Conservation (phyloP, 1,140 invertebrate genomes). For the Bombus sylvicola region DNA sequence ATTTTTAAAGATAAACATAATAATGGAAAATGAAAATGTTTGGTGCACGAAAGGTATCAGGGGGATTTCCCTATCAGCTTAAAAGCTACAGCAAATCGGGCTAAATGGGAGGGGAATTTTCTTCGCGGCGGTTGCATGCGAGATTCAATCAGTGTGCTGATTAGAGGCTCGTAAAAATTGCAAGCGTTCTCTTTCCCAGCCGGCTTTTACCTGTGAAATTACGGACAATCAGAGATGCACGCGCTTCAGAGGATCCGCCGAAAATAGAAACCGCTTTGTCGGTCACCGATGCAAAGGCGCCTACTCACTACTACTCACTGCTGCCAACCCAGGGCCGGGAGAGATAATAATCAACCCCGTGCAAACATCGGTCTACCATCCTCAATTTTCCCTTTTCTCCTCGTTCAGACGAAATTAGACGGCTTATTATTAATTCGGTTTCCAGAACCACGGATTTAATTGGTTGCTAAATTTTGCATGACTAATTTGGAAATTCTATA, state of each 20-base stretch:
- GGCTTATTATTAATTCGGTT: background rate
- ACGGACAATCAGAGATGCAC: slow-evolving; percentile 21
- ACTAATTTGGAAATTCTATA: background rate
- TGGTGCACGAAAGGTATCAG: background rate
- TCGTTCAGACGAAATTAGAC: background rate
- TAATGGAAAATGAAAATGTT: background rate
- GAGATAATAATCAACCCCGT: slow-evolving; percentile 16
- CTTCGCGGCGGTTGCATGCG: slow-evolving; percentile 30
- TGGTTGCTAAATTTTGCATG: background rate
- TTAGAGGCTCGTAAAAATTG: slow-evolving; percentile 50
- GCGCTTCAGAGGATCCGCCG: background rate
- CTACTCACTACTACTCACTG: background rate
- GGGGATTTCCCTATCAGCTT: background rate
- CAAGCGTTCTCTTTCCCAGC: slow-evolving; percentile 1
- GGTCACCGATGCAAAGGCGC: background rate
- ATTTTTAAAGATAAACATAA: background rate
- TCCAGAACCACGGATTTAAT: background rate
- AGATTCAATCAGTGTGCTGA: slow-evolving; percentile 41
- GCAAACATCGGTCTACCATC: slow-evolving; percentile 10
- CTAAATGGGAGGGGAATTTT: slow-evolving; percentile 1
- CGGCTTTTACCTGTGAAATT: slow-evolving; percentile 1
- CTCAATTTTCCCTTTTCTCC: background rate
- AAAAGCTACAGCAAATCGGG: slow-evolving; percentile 3
- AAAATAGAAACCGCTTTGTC: slow-evolving; percentile 22
- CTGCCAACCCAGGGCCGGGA: background rate